phyloP scores from a whole-genome alignment of 2,888 invertebrate genomes.

The Cheilosia grossa region DNA sequence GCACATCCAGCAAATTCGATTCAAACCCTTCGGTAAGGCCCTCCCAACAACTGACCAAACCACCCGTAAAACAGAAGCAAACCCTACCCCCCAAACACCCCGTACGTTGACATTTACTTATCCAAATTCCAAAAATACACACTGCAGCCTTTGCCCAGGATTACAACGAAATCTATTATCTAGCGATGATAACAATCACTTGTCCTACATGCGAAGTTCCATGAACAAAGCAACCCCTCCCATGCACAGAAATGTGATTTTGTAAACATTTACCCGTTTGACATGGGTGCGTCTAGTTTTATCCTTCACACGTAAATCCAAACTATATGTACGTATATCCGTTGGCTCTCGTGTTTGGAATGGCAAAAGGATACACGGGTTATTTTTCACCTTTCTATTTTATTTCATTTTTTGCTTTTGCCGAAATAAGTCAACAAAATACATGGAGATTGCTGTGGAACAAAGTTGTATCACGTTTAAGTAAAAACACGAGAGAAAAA shows the following conservation, averaged over 20 bases:
- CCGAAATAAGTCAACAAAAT: conserved; percentile 36
- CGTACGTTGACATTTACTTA: conserved; percentile 49
- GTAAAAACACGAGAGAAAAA: not conserved
- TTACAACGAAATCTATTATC: conserved; percentile 58
- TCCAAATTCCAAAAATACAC: conserved; percentile 32
- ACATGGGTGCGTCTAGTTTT: conserved; percentile 51
- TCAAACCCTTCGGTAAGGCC: not conserved
- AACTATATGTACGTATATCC: not conserved
- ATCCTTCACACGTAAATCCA: conserved; percentile 25
- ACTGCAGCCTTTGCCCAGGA: conserved; percentile 14
- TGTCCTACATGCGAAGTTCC: conserved; percentile 5
- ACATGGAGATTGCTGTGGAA: conserved; percentile 39
- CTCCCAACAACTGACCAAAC: not conserved
- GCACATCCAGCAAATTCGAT: too few species aligned
- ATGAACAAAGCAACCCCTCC: conserved; percentile 3
- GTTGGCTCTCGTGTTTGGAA: not conserved
- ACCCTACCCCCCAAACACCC: not conserved
- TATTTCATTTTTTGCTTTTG: not conserved
- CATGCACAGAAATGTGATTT: conserved; percentile 46
- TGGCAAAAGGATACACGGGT: conserved; percentile 8
- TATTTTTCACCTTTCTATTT: conserved; percentile 19
- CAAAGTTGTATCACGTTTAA: conserved; percentile 40
- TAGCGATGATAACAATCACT: conserved; percentile 43
- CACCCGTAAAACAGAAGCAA: not conserved
- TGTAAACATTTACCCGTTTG: conserved; percentile 53